Evolutionary conservation across 2,797 vertebrate genomes (phyloP), one percentile per base, ranked within the genome.

Genomic region (Jordanella pulchra): DNA sequence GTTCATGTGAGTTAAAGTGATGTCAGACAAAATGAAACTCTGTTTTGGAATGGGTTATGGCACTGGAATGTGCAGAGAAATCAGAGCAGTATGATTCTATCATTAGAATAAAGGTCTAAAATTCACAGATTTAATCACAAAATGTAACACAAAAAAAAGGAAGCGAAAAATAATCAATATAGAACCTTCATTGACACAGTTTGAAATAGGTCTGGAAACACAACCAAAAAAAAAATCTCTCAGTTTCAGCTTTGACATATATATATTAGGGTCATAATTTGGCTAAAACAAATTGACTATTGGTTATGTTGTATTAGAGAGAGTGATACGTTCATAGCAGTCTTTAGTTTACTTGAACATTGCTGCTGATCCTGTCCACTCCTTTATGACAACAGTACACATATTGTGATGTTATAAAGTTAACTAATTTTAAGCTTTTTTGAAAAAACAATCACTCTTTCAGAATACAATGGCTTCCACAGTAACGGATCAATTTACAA

Each of bases 81-180:
- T n/a, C 23, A 58, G 69, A 79, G 66, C 51, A 45, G 48, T 47
- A 77, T 87, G 82, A 87, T 83, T 87, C 64, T 78, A 76, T 67
- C 80, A 84, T 67, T 65, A 53, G 3, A 53, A 55, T 77, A 28
- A 74, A 67, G 73, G 35, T 68, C 28, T 65, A 56, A 80, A 70
- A 65, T 39, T 65, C 69, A 71, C n/a, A 15, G 15, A n/a, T 25
- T 51, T 18, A 75, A 81, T 86, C 69, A 7, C 30, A 23, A 60
- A 15, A 35, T 11, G 5, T 61, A 39, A 39, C 35, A 61, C 11
- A 3, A 23, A 4, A n/a, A 7, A 32, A 17, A 35, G 35, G 32
- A 9, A 21, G 23, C 6, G 0, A 4, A 61, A 61, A 39, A 13
- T 39, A 3, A 28, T 55, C 10, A 35, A 21, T 3, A 61, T 35